These are phyloP conservation scores for Parnassius smintheus DNA, from an alignment of 2,888 invertebrate genomes.

Conservation along the genomic window DNA sequence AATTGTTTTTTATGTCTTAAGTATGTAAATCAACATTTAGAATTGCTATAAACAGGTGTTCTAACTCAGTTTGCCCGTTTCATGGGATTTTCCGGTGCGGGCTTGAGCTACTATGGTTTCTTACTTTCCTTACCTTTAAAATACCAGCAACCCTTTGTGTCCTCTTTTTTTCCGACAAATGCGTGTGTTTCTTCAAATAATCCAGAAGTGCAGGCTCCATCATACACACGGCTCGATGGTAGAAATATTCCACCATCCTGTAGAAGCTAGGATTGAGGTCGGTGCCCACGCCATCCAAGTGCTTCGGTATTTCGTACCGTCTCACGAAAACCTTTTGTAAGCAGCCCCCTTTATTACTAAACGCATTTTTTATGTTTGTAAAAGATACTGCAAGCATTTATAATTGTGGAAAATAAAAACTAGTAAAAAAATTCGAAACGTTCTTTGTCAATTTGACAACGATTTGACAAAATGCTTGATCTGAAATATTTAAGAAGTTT, in stretches of 20 bases:
- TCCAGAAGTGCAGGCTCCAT: slow-evolving; percentile 79
- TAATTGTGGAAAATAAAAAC: neutral
- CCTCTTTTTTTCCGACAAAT: slow-evolving; percentile 81
- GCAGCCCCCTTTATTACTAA: neutral
- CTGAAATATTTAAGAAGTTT: no score
- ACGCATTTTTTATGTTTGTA: slow-evolving; percentile 6
- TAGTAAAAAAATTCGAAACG: neutral
- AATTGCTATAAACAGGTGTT: no score
- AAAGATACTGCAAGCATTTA: slow-evolving; percentile 9
- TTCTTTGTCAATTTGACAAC: slow-evolving; percentile 27
- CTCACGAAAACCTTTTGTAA: slow-evolving; percentile 34
- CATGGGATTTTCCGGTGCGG: no score
- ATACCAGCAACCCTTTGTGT: slow-evolving; percentile 83
- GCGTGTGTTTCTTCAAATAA: slow-evolving; percentile 65
- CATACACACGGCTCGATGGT: slow-evolving; percentile 81
- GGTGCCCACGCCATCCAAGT: slow-evolving; percentile 48
- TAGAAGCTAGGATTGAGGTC: slow-evolving; percentile 78
- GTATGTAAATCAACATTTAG: no score
- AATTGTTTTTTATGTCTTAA: no score
- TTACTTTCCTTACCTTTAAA: slow-evolving; percentile 29
- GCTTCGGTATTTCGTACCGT: slow-evolving; percentile 63
- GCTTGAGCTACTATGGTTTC: no score
- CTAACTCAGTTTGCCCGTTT: no score
- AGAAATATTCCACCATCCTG: slow-evolving; percentile 86
- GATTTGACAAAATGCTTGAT: no score